Evolutionary conservation across 2,888 invertebrate genomes (phyloP).

Genomic region (Ectemnius cavifrons): DNA sequence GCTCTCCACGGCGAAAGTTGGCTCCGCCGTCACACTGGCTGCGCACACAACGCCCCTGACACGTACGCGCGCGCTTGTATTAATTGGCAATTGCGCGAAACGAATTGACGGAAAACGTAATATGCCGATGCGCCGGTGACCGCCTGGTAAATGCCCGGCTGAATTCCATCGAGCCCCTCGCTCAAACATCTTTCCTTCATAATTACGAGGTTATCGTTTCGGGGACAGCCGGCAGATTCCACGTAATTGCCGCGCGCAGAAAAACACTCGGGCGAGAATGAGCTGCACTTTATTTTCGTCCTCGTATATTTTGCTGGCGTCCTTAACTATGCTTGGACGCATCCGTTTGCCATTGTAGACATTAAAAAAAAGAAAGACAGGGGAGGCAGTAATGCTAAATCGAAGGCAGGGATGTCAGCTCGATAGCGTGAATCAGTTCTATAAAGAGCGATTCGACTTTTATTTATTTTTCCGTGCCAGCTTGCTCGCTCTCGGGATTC

Average conservation of each 20-base stretch:
- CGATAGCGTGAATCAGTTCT: conserved; percentile 36
- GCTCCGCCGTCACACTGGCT: conserved; percentile 30
- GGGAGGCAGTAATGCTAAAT: background rate
- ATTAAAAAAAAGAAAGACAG: background rate
- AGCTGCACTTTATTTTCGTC: background rate
- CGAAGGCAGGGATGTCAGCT: too few species aligned
- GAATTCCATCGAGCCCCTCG: conserved; percentile 21
- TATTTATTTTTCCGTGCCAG: conserved; percentile 15
- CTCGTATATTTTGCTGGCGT: background rate
- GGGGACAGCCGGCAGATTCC: background rate
- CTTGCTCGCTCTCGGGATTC: conserved; percentile 7
- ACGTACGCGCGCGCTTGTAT: conserved; percentile 34
- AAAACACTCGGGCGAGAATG: background rate
- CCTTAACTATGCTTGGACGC: background rate
- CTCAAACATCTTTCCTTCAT: conserved; percentile 27
- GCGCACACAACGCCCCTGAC: too few species aligned
- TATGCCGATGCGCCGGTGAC: conserved; percentile 41
- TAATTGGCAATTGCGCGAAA: conserved; percentile 57
- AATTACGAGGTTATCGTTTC: conserved; percentile 41
- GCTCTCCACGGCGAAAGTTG: conserved; percentile 49
- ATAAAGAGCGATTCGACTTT: conserved; percentile 17
- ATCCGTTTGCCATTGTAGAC: background rate
- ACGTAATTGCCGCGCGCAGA: conserved; percentile 11
- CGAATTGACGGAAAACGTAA: conserved; percentile 49
- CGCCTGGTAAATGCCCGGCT: conserved; percentile 26